Percentiles rank a stretch among this genome's conserved stretches.
phyloP scores from a whole-genome alignment of 2,113 vertebrate genomes.

The Athene cunicularia region DNA sequence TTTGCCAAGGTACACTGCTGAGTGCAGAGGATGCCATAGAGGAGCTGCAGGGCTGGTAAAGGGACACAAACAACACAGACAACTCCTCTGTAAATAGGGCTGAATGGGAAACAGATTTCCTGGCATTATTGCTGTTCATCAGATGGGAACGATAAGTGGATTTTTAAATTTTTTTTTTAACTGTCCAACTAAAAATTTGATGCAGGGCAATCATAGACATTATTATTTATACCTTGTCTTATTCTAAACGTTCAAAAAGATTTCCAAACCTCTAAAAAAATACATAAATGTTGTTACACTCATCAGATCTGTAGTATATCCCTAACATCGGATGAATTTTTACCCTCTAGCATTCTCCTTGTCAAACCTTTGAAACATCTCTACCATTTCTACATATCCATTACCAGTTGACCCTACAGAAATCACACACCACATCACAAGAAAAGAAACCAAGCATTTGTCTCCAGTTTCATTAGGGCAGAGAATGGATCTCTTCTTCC shows the following conservation, averaged over 20 bases:
- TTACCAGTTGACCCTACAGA: background rate
- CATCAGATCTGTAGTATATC: background rate
- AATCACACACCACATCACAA: background rate
- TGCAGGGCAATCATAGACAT: background rate
- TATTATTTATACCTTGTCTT: background rate
- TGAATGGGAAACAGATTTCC: background rate
- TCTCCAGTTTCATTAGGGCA: background rate
- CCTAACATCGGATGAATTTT: background rate
- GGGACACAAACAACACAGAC: background rate
- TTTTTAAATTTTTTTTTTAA: background rate
- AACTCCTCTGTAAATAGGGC: background rate
- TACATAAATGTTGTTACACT: background rate
- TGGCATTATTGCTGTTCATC: background rate
- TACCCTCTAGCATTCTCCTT: background rate
- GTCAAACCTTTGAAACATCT: background rate
- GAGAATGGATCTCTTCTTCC: background rate
- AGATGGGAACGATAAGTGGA: background rate
- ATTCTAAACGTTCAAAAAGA: background rate
- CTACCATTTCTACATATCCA: background rate
- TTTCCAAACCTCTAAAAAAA: background rate
- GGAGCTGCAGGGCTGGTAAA: background rate
- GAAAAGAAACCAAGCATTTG: background rate
- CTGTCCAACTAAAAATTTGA: background rate
- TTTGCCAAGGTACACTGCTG: background rate
- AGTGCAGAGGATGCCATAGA: background rate